A percentile compares a stretch with the other conserved stretches of the same genome.
Conservation (phyloP, 2,113 vertebrate genomes). For the Podilymbus podiceps region DNA sequence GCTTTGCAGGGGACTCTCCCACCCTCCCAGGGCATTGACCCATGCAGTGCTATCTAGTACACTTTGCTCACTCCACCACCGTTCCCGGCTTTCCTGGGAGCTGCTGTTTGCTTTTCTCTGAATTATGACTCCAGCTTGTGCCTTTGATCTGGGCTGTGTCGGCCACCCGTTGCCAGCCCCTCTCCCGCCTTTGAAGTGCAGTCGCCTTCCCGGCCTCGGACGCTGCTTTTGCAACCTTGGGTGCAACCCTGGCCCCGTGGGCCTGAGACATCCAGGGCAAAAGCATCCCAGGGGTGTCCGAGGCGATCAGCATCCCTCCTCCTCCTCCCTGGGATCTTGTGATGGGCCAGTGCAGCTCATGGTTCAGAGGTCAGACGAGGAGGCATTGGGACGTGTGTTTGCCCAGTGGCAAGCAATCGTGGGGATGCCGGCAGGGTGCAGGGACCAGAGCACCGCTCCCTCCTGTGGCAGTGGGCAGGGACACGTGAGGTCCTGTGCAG, state of each 20-base stretch:
- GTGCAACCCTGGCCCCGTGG: not conserved
- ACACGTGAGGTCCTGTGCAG: not conserved
- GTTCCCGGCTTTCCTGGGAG: constrained; percentile 61
- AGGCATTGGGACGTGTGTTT: not conserved
- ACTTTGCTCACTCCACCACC: constrained; percentile 55
- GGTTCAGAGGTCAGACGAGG: accelerated
- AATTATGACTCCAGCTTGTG: constrained; percentile 70
- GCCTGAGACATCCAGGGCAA: not conserved
- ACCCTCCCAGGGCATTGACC: constrained; percentile 61
- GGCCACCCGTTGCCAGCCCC: constrained; percentile 38
- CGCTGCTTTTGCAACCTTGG: not conserved
- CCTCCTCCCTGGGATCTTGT: not conserved
- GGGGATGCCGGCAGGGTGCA: not conserved
- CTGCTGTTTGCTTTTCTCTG: constrained; percentile 76
- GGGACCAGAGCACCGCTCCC: not conserved
- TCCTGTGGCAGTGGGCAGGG: not conserved
- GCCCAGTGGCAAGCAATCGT: not conserved
- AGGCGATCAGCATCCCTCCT: not conserved
- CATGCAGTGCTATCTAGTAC: constrained; percentile 59
- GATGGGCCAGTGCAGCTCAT: not conserved
- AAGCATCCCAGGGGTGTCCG: not conserved
- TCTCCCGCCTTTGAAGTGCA: constrained; percentile 62
- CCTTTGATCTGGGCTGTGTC: constrained; percentile 74
- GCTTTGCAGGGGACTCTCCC: not conserved
- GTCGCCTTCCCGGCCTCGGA: not conserved